phyloP scores from a whole-genome alignment of 2,888 invertebrate genomes.

The Mesorhabditis belari region DNA sequence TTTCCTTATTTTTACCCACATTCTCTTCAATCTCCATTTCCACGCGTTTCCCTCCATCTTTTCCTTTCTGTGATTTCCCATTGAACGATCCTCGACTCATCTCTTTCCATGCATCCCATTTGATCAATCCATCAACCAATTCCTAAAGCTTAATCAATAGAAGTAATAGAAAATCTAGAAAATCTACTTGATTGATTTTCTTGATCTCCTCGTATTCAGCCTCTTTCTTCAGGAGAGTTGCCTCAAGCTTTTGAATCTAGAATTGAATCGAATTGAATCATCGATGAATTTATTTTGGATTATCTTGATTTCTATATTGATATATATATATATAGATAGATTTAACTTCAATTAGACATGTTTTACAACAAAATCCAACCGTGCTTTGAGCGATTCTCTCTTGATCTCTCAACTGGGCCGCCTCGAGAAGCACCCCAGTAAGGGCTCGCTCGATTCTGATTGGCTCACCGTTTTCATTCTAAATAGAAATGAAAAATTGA shows the following conservation, averaged over 20 bases:
- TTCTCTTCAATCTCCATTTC: too few relatives aligned
- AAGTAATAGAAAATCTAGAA: too few relatives aligned
- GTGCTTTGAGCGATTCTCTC: not conserved
- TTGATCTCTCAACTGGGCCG: not conserved
- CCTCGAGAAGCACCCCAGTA: not conserved
- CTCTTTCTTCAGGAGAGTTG: not conserved
- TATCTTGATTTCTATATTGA: too few relatives aligned
- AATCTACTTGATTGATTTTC: not conserved
- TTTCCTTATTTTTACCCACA: too few relatives aligned
- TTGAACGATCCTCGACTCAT: too few relatives aligned
- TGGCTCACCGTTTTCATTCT: not conserved
- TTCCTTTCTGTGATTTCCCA: too few relatives aligned
- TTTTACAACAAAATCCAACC: not conserved
- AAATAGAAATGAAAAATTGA: not conserved
- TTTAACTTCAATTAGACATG: too few relatives aligned
- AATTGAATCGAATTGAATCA: too few relatives aligned
- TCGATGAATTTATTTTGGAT: too few relatives aligned
- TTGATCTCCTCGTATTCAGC: not conserved
- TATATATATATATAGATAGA: too few relatives aligned
- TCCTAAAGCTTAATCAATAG: not conserved
- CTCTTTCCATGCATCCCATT: not conserved
- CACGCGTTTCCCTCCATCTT: too few relatives aligned
- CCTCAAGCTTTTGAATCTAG: not conserved
- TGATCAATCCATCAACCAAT: not conserved
- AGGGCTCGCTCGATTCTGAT: not conserved